phyloP scores from a whole-genome alignment of 2,113 vertebrate genomes.

The Eretmochelys imbricata region DNA sequence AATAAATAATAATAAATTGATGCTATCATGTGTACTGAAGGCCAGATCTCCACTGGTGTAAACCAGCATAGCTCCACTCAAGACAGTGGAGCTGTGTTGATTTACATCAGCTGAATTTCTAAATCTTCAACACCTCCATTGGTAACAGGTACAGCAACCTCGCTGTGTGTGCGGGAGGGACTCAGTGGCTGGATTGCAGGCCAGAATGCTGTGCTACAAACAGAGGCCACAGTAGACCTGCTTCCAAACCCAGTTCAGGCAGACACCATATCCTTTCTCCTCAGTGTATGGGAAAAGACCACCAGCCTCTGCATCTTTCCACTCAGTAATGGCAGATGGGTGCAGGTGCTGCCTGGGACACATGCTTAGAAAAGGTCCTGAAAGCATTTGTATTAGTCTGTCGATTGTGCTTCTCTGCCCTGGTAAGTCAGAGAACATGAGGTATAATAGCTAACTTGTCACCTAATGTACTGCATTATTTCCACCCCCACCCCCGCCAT shows the following conservation, averaged over 20 bases:
- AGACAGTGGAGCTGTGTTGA: neutral
- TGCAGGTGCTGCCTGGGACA: neutral
- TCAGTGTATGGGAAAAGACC: neutral
- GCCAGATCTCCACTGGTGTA: neutral
- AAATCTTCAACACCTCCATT: neutral
- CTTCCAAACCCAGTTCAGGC: neutral
- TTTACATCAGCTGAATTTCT: neutral
- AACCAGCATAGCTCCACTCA: neutral
- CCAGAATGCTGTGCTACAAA: neutral
- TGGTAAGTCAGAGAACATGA: neutral
- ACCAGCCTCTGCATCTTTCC: neutral
- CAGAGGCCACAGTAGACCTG: neutral
- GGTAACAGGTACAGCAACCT: neutral
- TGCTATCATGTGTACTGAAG: neutral
- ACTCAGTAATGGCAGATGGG: neutral
- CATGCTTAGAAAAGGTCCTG: neutral
- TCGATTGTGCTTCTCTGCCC: neutral
- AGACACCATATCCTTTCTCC: neutral
- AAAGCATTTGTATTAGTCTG: neutral
- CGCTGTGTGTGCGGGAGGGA: neutral
- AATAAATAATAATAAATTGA: too few relatives aligned
- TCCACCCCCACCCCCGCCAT: neutral
- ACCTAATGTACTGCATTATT: neutral
- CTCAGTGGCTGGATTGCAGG: neutral
- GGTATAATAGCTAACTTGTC: neutral